These are phyloP conservation scores for Cremastinae sp. DNA, from an alignment of 2,888 invertebrate species.

Conservation along the genomic window DNA sequence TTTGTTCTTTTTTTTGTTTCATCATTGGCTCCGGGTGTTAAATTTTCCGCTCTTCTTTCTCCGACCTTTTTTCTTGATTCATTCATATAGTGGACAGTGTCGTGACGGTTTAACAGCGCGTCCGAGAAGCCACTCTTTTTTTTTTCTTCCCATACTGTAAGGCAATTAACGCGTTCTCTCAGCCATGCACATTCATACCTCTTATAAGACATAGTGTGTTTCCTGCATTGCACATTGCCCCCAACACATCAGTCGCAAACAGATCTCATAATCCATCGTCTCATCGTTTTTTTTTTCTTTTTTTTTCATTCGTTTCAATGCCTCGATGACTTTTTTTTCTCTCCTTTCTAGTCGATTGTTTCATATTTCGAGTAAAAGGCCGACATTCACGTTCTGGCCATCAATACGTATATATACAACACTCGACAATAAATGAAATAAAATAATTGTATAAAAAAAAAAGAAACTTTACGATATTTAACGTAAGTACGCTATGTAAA, in stretches of 20 bases:
- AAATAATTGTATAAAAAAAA: conserved; percentile 17
- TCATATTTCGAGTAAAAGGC: background rate
- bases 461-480: conserved; percentile 32
- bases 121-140: conserved; percentile 30
- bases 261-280: conserved; percentile 46
- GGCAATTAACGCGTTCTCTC: conserved; percentile 54
- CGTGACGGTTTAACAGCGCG: conserved; percentile 47
- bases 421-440: conserved; percentile 49
- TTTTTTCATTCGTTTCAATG: background rate
- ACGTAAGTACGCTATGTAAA: conserved; percentile 31
- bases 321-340: conserved; percentile 27
- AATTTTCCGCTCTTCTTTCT: conserved; percentile 36
- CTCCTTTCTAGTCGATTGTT: conserved; percentile 1
- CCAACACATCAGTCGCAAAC: conserved; percentile 37
- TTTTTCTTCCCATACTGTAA: conserved; percentile 54
- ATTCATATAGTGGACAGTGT: conserved; percentile 51
- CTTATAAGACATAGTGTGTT: conserved; percentile 25
- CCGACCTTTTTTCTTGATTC: conserved; percentile 21
- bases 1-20: conserved; percentile 2
- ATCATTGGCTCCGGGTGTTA: conserved; percentile 42
- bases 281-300: background rate
- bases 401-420: conserved; percentile 45
- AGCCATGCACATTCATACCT: conserved; percentile 50
- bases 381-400: conserved; percentile 12
- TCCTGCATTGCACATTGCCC: conserved; percentile 57